Evolutionary conservation across 2,888 invertebrate genomes (phyloP).

Genomic region (Nipponacmea schrenckii): DNA sequence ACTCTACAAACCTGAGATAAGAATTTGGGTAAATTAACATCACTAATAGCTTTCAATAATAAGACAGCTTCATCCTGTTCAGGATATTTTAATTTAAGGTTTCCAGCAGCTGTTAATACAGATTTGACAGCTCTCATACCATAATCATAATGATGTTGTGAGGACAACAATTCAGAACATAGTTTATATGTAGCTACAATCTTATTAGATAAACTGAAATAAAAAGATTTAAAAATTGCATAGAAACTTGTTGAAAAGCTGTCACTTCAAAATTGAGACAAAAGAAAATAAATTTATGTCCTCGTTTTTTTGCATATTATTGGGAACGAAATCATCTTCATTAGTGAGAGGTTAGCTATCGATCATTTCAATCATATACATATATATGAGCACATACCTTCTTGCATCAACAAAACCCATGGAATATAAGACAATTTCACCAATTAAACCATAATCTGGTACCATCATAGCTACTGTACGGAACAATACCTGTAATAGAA

Average conservation of each 20-base stretch:
- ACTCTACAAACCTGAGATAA: slow-evolving; percentile 62
- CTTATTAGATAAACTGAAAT: slow-evolving; percentile 65
- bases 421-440: slow-evolving; percentile 69
- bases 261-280: background rate
- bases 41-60: slow-evolving; percentile 68
- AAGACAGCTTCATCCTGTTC: slow-evolving; percentile 65
- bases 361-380: too few relatives aligned
- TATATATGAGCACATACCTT: slow-evolving; percentile 67
- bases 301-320: too few relatives aligned
- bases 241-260: background rate
- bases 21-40: slow-evolving; percentile 69
- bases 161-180: slow-evolving; percentile 68
- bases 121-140: slow-evolving; percentile 71
- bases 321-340: too few relatives aligned
- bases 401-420: slow-evolving; percentile 69
- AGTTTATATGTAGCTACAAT: slow-evolving; percentile 68
- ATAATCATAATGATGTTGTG: slow-evolving; percentile 69
- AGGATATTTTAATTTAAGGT: slow-evolving; percentile 67
- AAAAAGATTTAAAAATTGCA: background rate
- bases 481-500: slow-evolving; percentile 69
- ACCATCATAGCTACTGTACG: slow-evolving; percentile 70
- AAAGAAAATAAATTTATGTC: too few relatives aligned
- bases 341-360: too few relatives aligned
- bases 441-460: slow-evolving; percentile 69
- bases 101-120: slow-evolving; percentile 68